Evolutionary conservation across 2,113 vertebrate species (phyloP).

Genomic region (Campylomormyrus tamandua): DNA sequence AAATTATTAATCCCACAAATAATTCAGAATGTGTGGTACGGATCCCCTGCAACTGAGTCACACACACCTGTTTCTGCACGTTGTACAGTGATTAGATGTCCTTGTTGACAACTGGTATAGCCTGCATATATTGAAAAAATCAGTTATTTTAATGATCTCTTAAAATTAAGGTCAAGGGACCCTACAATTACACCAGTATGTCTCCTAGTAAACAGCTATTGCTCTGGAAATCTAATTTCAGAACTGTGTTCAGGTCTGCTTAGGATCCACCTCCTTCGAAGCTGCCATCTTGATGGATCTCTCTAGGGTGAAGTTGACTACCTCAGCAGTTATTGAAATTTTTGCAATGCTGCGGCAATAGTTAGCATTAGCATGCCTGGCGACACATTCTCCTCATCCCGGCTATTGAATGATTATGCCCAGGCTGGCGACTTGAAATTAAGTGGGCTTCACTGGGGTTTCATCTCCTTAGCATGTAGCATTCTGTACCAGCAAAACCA

Average conservation of each 20-base stretch:
- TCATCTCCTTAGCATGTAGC: conserved; percentile 17
- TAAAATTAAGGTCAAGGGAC: neutral
- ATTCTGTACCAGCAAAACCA: neutral
- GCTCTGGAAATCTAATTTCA: neutral
- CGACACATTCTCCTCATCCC: conserved; percentile 10
- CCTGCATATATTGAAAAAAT: neutral
- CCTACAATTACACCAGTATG: neutral
- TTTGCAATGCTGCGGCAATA: neutral
- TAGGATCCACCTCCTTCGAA: neutral
- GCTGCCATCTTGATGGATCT: conserved; percentile 4
- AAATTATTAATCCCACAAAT: neutral
- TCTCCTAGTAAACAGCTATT: neutral
- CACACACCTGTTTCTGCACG: neutral
- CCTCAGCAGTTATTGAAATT: neutral
- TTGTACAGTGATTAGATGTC: neutral
- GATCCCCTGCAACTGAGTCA: neutral
- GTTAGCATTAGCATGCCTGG: conserved; percentile 22
- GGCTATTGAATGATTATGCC: conserved; percentile 19
- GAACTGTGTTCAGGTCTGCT: neutral
- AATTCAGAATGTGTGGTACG: neutral
- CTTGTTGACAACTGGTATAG: neutral
- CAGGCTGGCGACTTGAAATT: conserved; percentile 23
- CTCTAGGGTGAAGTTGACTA: neutral
- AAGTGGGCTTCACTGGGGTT: conserved; percentile 22
- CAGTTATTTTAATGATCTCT: neutral